These are phyloP conservation scores for Amphipoea lucens DNA, from an alignment of 2,888 invertebrate species.

Conservation along the genomic window DNA sequence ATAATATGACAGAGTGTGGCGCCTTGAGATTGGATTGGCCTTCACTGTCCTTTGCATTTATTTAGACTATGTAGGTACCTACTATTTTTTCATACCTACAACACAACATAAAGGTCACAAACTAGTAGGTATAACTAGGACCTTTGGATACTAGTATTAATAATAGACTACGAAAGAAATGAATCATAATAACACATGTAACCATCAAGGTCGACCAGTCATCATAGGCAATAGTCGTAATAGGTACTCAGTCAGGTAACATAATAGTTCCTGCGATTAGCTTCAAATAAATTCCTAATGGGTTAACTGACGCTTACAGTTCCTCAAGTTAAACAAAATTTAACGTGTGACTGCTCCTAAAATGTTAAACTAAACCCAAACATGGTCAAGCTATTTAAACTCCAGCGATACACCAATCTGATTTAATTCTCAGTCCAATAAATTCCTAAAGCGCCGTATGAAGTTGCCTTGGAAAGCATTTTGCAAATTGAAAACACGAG, in stretches of 20 bases:
- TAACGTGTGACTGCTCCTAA: slow-evolving; percentile 3
- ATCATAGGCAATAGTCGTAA: slow-evolving; percentile 14
- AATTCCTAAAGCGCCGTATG: slow-evolving; percentile 29
- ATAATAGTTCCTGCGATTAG: neutral
- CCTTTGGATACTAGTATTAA: slow-evolving; percentile 7
- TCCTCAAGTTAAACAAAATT: neutral
- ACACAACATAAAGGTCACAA: neutral
- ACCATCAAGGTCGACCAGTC: slow-evolving; percentile 35
- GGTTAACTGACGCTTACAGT: slow-evolving; percentile 4
- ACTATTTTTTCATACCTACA: neutral
- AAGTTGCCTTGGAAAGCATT: slow-evolving; percentile 31
- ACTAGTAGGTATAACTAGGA: neutral
- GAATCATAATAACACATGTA: slow-evolving; percentile 31
- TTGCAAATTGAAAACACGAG: slow-evolving; percentile 43
- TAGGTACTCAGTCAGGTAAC: neutral
- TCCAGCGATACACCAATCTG: slow-evolving; percentile 19
- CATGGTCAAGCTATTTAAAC: slow-evolving; percentile 13
- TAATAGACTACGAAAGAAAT: slow-evolving; percentile 22
- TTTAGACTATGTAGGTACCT: neutral
- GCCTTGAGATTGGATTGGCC: neutral
- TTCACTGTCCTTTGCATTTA: neutral
- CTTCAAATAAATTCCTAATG: slow-evolving; percentile 9
- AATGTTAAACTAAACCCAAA: slow-evolving; percentile 23
- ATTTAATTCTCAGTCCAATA: slow-evolving; percentile 39
- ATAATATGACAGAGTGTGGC: neutral